Conservation (phyloP, 2,888 invertebrate species). For the Chrysolina americana region DNA sequence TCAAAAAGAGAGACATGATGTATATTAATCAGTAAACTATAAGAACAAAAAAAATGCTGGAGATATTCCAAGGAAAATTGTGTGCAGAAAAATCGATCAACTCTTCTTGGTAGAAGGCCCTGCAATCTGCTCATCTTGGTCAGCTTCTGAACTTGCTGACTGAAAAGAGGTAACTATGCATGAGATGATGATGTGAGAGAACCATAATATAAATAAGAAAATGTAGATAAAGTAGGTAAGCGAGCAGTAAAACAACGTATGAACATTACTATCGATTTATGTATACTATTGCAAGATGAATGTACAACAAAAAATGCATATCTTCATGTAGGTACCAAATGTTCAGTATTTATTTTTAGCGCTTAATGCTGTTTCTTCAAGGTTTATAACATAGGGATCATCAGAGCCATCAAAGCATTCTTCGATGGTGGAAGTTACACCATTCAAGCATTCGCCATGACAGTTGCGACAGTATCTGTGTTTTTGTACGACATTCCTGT, state of each 20-base stretch:
- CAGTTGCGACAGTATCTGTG: background rate
- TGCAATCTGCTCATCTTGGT: too few species aligned
- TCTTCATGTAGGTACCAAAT: background rate
- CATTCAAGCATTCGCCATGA: background rate
- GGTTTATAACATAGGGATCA: too few species aligned
- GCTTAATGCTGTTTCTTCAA: background rate
- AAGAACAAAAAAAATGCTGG: background rate
- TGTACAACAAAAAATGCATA: conserved; percentile 14
- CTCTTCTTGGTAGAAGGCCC: too few species aligned
- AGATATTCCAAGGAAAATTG: conserved; percentile 11
- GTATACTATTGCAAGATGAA: conserved; percentile 11
- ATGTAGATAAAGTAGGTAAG: conserved; percentile 8
- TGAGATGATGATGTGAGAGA: conserved; percentile 5
- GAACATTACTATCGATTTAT: conserved; percentile 2
- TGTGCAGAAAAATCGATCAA: too few species aligned
- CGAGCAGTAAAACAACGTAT: conserved; percentile 8
- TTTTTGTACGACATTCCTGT: too few species aligned
- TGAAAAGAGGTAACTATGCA: conserved; percentile 11
- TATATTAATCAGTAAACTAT: background rate
- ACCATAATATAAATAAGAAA: background rate
- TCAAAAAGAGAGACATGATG: background rate
- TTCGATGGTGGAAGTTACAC: background rate
- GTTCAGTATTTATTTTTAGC: conserved; percentile 2
- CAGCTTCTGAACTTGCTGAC: background rate
- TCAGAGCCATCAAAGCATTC: background rate